Evolutionary conservation across 2,113 vertebrate species (phyloP).

Genomic region (Bolborhynchus lineola): DNA sequence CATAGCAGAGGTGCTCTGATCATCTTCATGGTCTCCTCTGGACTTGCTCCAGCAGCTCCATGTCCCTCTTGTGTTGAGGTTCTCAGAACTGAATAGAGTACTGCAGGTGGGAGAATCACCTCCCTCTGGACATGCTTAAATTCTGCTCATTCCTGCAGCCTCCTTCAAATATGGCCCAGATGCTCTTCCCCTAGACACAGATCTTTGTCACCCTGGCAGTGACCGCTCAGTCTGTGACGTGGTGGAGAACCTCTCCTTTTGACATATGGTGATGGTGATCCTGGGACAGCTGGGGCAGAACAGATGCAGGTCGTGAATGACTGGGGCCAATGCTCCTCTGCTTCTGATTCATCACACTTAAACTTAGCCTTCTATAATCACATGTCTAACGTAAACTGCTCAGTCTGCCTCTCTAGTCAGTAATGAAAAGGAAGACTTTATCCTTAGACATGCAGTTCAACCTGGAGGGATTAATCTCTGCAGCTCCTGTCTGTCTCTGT

Average conservation of each 20-base stretch:
- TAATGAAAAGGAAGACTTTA: neutral
- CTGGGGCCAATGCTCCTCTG: neutral
- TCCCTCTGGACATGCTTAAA: neutral
- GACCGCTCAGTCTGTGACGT: neutral
- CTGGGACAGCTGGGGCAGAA: neutral
- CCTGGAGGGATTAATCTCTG: neutral
- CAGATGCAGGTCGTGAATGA: neutral
- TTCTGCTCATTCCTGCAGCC: neutral
- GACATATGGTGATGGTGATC: rapidly evolving
- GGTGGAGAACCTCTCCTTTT: neutral
- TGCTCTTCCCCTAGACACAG: neutral
- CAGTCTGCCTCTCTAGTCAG: neutral
- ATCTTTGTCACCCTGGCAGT: neutral
- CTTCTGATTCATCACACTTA: neutral
- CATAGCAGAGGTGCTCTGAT: neutral
- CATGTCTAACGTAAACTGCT: neutral
- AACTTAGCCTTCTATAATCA: neutral
- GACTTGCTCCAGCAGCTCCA: neutral
- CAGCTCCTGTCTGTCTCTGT: neutral
- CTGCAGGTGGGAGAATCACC: neutral
- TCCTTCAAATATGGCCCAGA: neutral
- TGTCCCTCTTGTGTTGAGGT: neutral
- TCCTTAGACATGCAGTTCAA: neutral
- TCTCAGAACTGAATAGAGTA: neutral
- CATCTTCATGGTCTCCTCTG: neutral